Percentiles rank a stretch among this genome's conserved stretches.
phyloP scores from a whole-genome alignment of 2,797 vertebrate genomes.

The Neosalanx taihuensis region DNA sequence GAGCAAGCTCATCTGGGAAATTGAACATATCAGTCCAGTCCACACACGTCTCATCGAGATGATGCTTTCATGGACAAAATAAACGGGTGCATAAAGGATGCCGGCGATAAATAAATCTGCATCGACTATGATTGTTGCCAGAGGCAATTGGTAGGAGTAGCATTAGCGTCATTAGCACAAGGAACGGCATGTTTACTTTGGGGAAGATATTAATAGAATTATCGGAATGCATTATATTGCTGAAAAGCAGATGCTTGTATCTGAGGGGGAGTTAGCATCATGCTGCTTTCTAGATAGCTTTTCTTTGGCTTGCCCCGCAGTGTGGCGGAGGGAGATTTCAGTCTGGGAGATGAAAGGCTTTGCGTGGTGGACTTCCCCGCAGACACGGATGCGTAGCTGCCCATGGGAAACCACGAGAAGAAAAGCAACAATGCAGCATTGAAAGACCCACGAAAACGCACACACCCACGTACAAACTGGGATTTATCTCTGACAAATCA shows the following conservation, averaged over 20 bases:
- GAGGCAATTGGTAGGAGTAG: background rate
- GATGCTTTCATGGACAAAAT: background rate
- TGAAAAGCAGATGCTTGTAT: background rate
- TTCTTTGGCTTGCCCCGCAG: background rate
- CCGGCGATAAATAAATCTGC: background rate
- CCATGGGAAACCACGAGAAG: background rate
- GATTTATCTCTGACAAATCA: background rate
- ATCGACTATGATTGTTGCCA: background rate
- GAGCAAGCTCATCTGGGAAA: slow-evolving; percentile 64
- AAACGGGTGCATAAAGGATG: background rate
- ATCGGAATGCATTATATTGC: background rate
- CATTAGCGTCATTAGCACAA: slow-evolving; percentile 1
- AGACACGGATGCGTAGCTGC: background rate
- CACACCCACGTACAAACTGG: background rate
- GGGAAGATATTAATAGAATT: background rate
- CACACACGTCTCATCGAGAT: background rate
- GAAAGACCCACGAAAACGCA: background rate
- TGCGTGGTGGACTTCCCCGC: slow-evolving; percentile 10
- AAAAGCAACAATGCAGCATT: slow-evolving; percentile 1
- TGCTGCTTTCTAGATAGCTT: slow-evolving; percentile 9
- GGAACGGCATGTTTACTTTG: background rate
- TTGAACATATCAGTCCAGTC: slow-evolving; percentile 50
- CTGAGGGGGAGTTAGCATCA: background rate
- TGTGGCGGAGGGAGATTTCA: background rate
- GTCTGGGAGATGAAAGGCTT: slow-evolving; percentile 19